phyloP scores from a whole-genome alignment of 2,888 invertebrate species.

The Lasioglossum oenotherae region DNA sequence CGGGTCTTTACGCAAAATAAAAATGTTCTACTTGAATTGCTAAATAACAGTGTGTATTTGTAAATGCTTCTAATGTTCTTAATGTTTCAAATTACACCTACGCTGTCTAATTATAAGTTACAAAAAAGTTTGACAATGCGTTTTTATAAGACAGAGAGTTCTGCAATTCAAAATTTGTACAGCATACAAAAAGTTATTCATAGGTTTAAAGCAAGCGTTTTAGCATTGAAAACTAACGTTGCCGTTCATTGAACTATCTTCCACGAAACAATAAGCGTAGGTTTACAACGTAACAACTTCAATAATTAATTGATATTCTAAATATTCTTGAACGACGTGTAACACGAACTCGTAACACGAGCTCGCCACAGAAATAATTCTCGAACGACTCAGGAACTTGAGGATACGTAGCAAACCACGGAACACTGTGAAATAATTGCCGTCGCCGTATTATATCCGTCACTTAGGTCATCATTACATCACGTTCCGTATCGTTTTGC shows the following conservation, averaged over 20 bases:
- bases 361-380: background rate
- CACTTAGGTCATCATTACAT: conserved; percentile 56
- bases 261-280: background rate
- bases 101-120: too few species aligned
- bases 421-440: conserved; percentile 50
- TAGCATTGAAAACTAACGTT: background rate
- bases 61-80: too few species aligned
- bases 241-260: background rate
- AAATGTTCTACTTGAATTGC: too few species aligned
- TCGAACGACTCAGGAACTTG: background rate
- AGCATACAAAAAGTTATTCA: too few species aligned
- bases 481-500: conserved; percentile 35
- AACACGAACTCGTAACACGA: background rate
- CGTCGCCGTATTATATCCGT: conserved; percentile 49
- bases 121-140: too few species aligned
- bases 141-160: too few species aligned
- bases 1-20: too few species aligned
- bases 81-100: too few species aligned
- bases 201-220: too few species aligned
- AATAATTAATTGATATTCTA: background rate
- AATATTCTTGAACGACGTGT: background rate
- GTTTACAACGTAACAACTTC: background rate
- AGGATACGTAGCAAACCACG: conserved; percentile 3
- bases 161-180: too few species aligned
- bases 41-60: too few species aligned